A percentile compares a stretch with the other conserved stretches of the same genome.
These are phyloP conservation scores for Edolisoma coerulescens DNA, from an alignment of 2,113 vertebrate genomes.

Conservation along the genomic window DNA sequence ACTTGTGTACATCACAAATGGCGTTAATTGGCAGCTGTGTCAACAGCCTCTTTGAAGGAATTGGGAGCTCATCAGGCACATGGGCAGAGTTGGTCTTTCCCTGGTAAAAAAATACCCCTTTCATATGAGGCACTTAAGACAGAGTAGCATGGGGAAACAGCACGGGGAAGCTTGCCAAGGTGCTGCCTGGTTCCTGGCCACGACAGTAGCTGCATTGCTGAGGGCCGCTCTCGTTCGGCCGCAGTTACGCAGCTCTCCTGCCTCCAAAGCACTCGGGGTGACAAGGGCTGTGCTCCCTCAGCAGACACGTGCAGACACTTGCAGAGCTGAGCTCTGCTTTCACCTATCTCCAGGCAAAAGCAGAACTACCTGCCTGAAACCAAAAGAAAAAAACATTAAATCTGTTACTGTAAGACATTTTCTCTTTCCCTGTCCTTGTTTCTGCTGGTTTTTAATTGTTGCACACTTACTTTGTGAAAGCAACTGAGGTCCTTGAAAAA, in stretches of 20 bases:
- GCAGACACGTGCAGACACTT: background rate
- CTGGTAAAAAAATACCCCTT: background rate
- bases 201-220: background rate
- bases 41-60: constrained; percentile 24
- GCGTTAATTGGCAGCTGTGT: constrained; percentile 38
- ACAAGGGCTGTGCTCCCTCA: background rate
- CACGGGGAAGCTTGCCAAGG: background rate
- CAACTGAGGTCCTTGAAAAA: background rate
- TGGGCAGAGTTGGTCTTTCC: background rate
- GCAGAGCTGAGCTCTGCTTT: background rate
- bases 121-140: background rate
- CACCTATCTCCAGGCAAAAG: background rate
- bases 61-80: background rate
- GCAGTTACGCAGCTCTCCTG: accelerated
- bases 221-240: accelerated
- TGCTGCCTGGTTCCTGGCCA: background rate
- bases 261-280: background rate
- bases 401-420: background rate
- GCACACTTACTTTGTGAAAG: background rate
- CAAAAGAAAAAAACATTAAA: background rate
- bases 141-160: background rate
- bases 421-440: background rate
- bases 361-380: background rate
- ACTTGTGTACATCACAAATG: constrained; percentile 15
- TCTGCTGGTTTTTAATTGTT: background rate